phyloP scores from a whole-genome alignment of 2,888 invertebrate genomes.

The Steinernema scapterisci region DNA sequence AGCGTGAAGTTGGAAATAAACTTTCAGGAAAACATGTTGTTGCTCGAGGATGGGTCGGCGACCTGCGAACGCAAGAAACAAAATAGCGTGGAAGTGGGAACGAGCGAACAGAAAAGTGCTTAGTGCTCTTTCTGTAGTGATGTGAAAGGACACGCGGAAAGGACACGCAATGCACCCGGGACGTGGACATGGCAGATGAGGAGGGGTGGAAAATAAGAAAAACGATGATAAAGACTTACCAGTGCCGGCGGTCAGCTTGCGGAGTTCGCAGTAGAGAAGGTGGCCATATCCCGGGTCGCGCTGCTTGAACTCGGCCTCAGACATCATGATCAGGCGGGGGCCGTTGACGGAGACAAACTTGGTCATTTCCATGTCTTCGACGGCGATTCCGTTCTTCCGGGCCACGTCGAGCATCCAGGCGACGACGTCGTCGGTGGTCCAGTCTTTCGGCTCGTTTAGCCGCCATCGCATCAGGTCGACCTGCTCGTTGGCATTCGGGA shows the following conservation, averaged over 20 bases:
- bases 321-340: constrained; percentile 57
- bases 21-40: constrained; percentile 18
- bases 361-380: constrained; percentile 60
- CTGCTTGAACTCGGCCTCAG: constrained; percentile 60
- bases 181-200: constrained; percentile 2
- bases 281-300: constrained; percentile 59
- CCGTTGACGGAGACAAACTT: constrained; percentile 62
- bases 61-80: background rate
- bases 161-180: background rate
- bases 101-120: background rate
- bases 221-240: constrained; percentile 39
- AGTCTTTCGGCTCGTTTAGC: constrained; percentile 63
- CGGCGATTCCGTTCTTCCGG: constrained; percentile 58
- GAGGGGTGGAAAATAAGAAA: background rate
- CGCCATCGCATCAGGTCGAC: constrained; percentile 66
- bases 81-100: background rate
- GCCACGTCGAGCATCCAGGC: constrained; percentile 66
- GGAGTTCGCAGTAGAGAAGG: constrained; percentile 62
- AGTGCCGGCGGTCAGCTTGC: constrained; percentile 47
- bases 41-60: background rate
- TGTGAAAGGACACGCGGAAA: constrained; percentile 5
- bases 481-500: constrained; percentile 60
- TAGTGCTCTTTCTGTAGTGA: constrained; percentile 4
- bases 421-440: constrained; percentile 65
- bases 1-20: background rate